Percentiles rank a stretch among this genome's conserved stretches.
These are phyloP conservation scores for Narcine bancroftii DNA, from an alignment of 2,113 vertebrate species.

Conservation along the genomic window DNA sequence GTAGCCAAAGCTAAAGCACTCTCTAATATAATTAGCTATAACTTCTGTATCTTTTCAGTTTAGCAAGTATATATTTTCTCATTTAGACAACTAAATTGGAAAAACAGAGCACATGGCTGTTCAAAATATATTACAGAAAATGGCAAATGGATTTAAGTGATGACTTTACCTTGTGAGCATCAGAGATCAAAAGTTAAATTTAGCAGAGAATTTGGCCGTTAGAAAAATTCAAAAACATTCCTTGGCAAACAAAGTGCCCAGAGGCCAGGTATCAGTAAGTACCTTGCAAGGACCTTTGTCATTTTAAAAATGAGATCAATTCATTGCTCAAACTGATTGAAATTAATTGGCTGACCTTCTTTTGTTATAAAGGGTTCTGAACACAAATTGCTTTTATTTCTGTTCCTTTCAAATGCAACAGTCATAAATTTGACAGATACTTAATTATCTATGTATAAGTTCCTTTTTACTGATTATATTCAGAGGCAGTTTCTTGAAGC, in stretches of 20 bases:
- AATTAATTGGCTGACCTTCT: conserved; percentile 8
- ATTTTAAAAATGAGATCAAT: neutral
- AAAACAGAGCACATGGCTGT: neutral
- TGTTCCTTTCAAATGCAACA: neutral
- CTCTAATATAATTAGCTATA: neutral
- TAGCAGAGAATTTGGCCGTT: too few species aligned
- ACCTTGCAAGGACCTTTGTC: too few species aligned
- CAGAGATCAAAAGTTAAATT: too few species aligned
- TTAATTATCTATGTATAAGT: conserved; percentile 2
- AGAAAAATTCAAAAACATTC: too few species aligned
- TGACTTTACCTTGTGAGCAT: too few species aligned
- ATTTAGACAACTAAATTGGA: neutral
- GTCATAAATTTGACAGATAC: conserved; percentile 6
- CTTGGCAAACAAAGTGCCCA: too few species aligned
- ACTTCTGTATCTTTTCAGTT: neutral
- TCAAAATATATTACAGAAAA: neutral
- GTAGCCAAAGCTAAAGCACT: neutral
- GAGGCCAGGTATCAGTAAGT: too few species aligned
- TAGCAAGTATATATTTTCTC: neutral
- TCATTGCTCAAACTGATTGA: conserved; percentile 10
- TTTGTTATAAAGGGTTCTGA: neutral
- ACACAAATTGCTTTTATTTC: conserved; percentile 2
- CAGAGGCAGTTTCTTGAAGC: neutral
- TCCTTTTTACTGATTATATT: conserved; percentile 21
- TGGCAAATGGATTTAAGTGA: too few species aligned